Percentiles rank a stretch among this genome's conserved stretches.
Evolutionary conservation across 2,888 invertebrate genomes (phyloP).

Genomic region (Loripinus fragilis): DNA sequence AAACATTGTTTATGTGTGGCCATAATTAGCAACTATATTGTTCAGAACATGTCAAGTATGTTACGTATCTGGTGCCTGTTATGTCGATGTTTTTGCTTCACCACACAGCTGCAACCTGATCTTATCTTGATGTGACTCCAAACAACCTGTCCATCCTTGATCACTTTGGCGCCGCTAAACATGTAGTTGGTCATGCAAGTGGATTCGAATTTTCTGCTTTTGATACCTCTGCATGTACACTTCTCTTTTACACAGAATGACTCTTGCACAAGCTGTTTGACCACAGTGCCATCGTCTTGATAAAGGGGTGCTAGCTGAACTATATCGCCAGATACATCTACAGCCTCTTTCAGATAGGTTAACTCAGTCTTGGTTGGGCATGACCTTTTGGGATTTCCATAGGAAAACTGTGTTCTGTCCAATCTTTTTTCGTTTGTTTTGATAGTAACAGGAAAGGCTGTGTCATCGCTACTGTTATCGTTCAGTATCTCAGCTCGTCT

Average conservation of each 20-base stretch:
- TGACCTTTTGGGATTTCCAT: neutral
- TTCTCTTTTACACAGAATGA: neutral
- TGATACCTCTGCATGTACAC: neutral
- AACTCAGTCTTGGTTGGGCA: neutral
- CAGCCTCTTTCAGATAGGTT: neutral
- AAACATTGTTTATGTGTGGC: too few species aligned
- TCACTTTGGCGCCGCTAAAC: neutral
- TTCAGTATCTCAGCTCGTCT: too few species aligned
- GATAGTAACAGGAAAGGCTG: too few species aligned
- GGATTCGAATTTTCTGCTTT: neutral
- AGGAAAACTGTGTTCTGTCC: too few species aligned
- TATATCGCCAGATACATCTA: neutral
- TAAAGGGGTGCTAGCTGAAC: neutral
- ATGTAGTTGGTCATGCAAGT: neutral
- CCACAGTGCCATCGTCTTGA: neutral
- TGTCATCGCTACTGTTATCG: too few species aligned
- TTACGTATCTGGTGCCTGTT: too few species aligned
- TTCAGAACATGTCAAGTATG: too few species aligned
- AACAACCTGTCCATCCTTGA: neutral
- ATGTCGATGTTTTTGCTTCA: neutral
- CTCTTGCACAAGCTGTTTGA: neutral
- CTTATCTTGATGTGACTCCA: neutral
- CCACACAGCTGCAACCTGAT: neutral
- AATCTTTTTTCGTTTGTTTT: too few species aligned
- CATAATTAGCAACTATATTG: too few species aligned